A percentile compares a stretch with the other conserved stretches of the same genome.
phyloP scores from a whole-genome alignment of 1,140 invertebrate genomes.

The Lethrus apterus region DNA sequence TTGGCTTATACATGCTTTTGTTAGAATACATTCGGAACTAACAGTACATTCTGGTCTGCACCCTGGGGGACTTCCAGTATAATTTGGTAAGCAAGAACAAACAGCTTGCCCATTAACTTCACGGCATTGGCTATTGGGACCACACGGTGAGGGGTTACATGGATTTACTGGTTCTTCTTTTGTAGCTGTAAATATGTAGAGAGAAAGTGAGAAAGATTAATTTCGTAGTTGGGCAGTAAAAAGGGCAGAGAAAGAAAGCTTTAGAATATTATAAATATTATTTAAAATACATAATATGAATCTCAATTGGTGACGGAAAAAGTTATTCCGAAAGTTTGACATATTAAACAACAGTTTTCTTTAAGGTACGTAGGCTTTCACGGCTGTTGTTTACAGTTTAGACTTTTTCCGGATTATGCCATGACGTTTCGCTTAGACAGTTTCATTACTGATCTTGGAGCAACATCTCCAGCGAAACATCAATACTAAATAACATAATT shows the following conservation, averaged over 20 bases:
- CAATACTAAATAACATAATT: too few species aligned
- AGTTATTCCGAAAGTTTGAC: not conserved
- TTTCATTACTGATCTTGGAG: too few species aligned
- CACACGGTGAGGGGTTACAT: conserved; percentile 52
- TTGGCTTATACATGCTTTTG: conserved; percentile 59
- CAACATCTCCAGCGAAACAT: too few species aligned
- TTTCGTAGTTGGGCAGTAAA: too few species aligned
- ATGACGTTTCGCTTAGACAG: too few species aligned
- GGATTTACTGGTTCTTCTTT: conserved; percentile 36
- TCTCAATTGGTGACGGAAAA: not conserved
- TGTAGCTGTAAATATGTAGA: not conserved
- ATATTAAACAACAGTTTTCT: too few species aligned
- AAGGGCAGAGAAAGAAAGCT: too few species aligned
- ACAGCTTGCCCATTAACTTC: conserved; percentile 57
- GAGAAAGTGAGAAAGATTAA: too few species aligned
- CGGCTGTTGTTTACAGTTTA: too few species aligned
- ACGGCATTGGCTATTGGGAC: conserved; percentile 55
- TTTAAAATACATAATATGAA: conserved; percentile 5
- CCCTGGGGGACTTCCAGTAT: conserved; percentile 51
- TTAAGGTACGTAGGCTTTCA: too few species aligned
- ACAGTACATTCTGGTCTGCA: conserved; percentile 51
- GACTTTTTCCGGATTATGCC: too few species aligned
- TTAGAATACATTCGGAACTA: conserved; percentile 55
- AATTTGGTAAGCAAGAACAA: conserved; percentile 54
- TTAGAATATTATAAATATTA: not conserved